Conservation (phyloP, 1,140 invertebrate genomes). For the Drosophila dunni region DNA sequence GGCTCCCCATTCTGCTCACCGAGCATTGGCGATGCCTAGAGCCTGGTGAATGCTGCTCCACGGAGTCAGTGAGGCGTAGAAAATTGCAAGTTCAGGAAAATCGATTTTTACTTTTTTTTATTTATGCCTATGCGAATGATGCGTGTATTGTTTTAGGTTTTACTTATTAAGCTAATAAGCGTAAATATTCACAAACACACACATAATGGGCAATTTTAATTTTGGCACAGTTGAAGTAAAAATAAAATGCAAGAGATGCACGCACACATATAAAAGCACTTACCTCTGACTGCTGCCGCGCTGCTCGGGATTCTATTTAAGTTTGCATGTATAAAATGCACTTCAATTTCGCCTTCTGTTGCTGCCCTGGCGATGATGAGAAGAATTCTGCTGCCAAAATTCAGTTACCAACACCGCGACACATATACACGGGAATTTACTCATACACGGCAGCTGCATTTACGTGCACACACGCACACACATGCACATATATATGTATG, state of each 20-base stretch:
- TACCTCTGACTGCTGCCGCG: constrained; percentile 34
- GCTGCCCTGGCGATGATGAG: constrained; percentile 17
- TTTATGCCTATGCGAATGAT: constrained; percentile 41
- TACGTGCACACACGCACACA: constrained; percentile 20
- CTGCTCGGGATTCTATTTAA: constrained; percentile 43
- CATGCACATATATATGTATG: constrained; percentile 26
- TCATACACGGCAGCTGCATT: constrained; percentile 47
- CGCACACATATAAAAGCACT: constrained; percentile 19
- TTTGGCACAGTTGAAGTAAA: constrained; percentile 26
- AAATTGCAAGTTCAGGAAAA: constrained; percentile 80
- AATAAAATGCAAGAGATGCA: constrained; percentile 31
- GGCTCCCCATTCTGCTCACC: constrained; percentile 31
- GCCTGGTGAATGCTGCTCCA: constrained; percentile 31
- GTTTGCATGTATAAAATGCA: constrained; percentile 41
- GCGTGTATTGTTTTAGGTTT: constrained; percentile 3
- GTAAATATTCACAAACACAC: constrained; percentile 11
- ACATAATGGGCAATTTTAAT: constrained; percentile 1
- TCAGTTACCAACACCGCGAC: constrained; percentile 35
- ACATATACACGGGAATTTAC: constrained; percentile 27
- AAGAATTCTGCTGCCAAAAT: constrained; percentile 45
- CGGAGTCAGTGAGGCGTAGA: constrained; percentile 67
- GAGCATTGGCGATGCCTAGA: constrained; percentile 11
- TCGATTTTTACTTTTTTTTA: constrained; percentile 72
- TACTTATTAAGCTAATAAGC: constrained; percentile 51
- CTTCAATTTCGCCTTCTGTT: constrained; percentile 42